phyloP scores from a whole-genome alignment of 1,140 invertebrate species.

The Trachymyrmex septentrionalis region DNA sequence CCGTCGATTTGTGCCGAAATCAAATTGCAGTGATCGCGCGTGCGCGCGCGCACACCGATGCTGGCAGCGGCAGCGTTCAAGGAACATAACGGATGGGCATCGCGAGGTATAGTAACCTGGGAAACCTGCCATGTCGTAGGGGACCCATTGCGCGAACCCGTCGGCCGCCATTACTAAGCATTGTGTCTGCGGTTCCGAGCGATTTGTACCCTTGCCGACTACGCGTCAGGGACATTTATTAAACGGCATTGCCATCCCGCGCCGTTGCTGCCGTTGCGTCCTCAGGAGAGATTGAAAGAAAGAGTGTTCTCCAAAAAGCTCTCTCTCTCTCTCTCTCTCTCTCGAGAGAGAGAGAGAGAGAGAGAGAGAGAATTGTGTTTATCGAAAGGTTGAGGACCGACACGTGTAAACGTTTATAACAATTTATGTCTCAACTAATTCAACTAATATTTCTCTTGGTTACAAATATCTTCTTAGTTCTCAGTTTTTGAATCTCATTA shows the following conservation, averaged over 20 bases:
- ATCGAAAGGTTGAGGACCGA: not conserved
- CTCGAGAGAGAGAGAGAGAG: too few relatives aligned
- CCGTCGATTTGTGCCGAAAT: conserved; percentile 78
- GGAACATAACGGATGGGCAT: conserved; percentile 79
- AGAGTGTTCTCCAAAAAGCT: conserved; percentile 2
- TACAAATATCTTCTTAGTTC: not conserved
- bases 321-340: too few relatives aligned
- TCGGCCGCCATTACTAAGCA: conserved; percentile 84
- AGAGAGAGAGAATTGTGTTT: conserved; percentile 65
- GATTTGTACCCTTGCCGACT: conserved; percentile 83
- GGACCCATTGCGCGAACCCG: conserved; percentile 71
- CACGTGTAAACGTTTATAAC: not conserved
- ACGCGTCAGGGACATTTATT: conserved; percentile 82
- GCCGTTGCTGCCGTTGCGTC: conserved; percentile 7
- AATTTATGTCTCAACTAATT: not conserved
- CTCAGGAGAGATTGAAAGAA: conserved; percentile 36
- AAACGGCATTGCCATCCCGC: conserved; percentile 69
- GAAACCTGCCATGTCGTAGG: conserved; percentile 71
- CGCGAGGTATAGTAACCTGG: conserved; percentile 66
- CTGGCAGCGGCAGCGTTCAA: conserved; percentile 57
- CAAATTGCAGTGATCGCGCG: conserved; percentile 76
- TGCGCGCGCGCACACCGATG: conserved; percentile 6
- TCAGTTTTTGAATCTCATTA: not conserved
- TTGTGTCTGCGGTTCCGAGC: conserved; percentile 83
- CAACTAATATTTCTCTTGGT: not conserved